Evolutionary conservation across 2,797 vertebrate species (phyloP), one percentile per base, ranked within the genome.

Genomic region (Sorex maritimensis): DNA sequence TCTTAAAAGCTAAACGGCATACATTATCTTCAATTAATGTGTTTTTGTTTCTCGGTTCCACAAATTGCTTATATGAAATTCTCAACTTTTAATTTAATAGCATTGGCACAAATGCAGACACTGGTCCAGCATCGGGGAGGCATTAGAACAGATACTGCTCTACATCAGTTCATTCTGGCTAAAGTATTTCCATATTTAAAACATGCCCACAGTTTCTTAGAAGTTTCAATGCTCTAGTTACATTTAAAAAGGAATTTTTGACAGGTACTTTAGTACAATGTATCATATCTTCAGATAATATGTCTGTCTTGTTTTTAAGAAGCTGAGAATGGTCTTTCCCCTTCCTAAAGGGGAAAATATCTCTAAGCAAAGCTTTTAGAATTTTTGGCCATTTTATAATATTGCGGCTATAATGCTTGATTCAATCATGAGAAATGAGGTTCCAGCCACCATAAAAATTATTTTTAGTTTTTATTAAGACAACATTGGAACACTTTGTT

Each of bases 401-500:
- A 11, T 52, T 88, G 75, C 67, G 73, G 58, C 81, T 68, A 80
- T 21, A 81, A 83, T 89, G 81, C 5, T 90, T 61, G 11, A 79
- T 87, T 81, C 80, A 91, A 93, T 86, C 79, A 69, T 41, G 41
- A 72, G 38, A 86, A 86, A 83, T 46, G 68, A 90, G 88, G 11
- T 24, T 49, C 95, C 95, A 88, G 41, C 26, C 44, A 93, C 84
- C 91, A 93, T 95, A 46, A 95, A 96, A 81, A 96, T 28, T 13
- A 41, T 81, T 77, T 3, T 63, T 78, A 86, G 17, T 74, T 97
- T 94, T 68, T 77, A 95, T 69, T 63, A 85, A 72, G 96, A 46
- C 30, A 94, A 95, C 68, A 19, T 28, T 44, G 41, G 41, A 44
- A 58, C 55, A 58, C 55, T 58, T 28, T 86, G 10, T 26, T 65